Base-by-base conservation (phyloP, 2,888 invertebrate genomes). In the Thelaira solivaga region DNA sequence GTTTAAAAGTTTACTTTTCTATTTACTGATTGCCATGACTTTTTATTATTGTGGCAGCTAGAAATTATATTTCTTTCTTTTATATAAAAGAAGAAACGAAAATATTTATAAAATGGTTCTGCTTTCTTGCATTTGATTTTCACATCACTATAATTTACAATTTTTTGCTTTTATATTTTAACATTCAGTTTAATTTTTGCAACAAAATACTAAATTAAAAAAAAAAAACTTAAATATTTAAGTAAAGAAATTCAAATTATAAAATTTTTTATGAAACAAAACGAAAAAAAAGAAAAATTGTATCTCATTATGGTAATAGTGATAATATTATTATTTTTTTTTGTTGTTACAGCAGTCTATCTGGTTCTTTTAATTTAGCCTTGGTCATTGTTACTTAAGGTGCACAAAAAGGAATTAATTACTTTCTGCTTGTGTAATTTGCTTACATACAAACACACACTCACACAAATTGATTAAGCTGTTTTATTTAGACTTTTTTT, bases 51-150 rank as follows among this genome's bases (percentile, higher is more conserved):
- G 57, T 24, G 49, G 49, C 41, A 41, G 41, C 20, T 62, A 43
- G 22, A 61, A 43, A 61, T n/a, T n/a, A 18, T 43, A 31, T 13
- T 29, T 43, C 41, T 24, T 67, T 31, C 11, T 55, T 45, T 22
- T 36, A 13, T 36, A 47, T 10, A 57, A 26, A 41, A 41, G 51
- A 43, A n/a, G 10, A 34, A 41, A 16, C 13, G 16, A 1, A 51
- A 16, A 6, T 26, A 26, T 26, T 5, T 26, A 55, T 45, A 67
- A 75, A 75, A 73, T 69, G 64, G 78, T 78, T 78, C 78, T 78
- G 78, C 78, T 78, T 78, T 78, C 73, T 74, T 78, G 73, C 64
- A 61, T 74, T 61, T 65, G 59, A 74, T 78, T 69, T 78, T 65
- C 51, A 65, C 61, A 65, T 59, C 29, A 64, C 29, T 55, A 78